Evolutionary conservation across 2,888 invertebrate species (phyloP).

Genomic region (Orthosia gracilis): DNA sequence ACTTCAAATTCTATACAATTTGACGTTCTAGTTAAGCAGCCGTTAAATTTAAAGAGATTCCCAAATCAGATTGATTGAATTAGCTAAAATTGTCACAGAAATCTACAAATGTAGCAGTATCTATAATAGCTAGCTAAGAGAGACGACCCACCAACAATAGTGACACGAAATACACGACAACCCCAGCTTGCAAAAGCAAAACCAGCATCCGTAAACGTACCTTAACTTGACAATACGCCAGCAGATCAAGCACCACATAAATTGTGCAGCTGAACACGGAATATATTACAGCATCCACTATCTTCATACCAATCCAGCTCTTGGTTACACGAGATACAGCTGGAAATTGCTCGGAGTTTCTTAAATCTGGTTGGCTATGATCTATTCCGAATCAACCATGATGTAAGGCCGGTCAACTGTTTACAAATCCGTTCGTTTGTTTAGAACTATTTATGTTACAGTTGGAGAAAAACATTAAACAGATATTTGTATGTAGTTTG

Average conservation of each 20-base stretch:
- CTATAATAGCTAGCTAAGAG: too few species aligned
- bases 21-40: too few species aligned
- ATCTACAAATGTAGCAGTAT: too few species aligned
- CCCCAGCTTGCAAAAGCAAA: slow-evolving; percentile 8
- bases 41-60: too few species aligned
- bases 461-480: slow-evolving; percentile 53
- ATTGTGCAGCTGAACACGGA: slow-evolving; percentile 11
- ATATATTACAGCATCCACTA: slow-evolving; percentile 37
- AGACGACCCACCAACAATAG: background rate
- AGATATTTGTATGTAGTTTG: slow-evolving; percentile 28
- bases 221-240: slow-evolving; percentile 52
- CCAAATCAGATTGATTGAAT: too few species aligned
- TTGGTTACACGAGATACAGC: slow-evolving; percentile 14
- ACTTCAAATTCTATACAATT: too few species aligned
- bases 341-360: background rate
- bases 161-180: slow-evolving; percentile 28
- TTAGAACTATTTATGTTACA: slow-evolving; percentile 55
- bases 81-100: too few species aligned
- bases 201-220: slow-evolving; percentile 11
- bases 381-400: slow-evolving; percentile 43
- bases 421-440: slow-evolving; percentile 46
- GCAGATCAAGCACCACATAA: slow-evolving; percentile 43
- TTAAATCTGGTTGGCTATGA: slow-evolving; percentile 41
- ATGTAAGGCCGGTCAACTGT: slow-evolving; percentile 52
- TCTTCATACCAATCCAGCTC: background rate